Evolutionary conservation across 2,113 vertebrate genomes (phyloP), one percentile per base, ranked within the genome.

Genomic region (Salvator merianae): DNA sequence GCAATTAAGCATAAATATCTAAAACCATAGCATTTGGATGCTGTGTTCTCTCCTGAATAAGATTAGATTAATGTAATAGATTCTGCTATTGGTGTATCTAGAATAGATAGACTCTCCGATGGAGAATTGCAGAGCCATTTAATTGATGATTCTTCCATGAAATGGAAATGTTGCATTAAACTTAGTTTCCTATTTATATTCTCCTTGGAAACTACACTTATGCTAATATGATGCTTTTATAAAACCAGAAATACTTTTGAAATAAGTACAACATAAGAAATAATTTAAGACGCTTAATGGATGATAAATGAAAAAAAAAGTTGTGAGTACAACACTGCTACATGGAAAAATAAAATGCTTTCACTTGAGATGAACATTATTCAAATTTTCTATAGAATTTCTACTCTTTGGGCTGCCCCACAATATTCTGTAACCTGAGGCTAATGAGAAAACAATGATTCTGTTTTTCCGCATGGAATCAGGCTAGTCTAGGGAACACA

Each of bases 131-230:
- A 63, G 59, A 84, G 24, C 72, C 55, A 24, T 86, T 47, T 70
- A 75, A 82, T 68, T 76, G 53, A 77, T 40, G 2, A 59, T 40
- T 53, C 10, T 74, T 63, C 32, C 24, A 50, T 69, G 36, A 86
- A 84, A 30, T 47, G 84, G 34, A 86, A 77, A 32, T 82, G 22
- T 81, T 40, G 20, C 22, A 32, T 68, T n/a, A 36, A 84, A 79
- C 59, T 38, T 63, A 77, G 10, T 13, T 3, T 79, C 9, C 18
- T 86, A 72, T 50, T 84, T 12, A 89, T 40, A 69, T 71, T 28
- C n/a, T 88, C 1, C 3, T 79, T 70, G 53, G 40, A 83, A 50
- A 85, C 79, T 74, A 83, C 26, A 34, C 79, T 59, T 63, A n/a
- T 82, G 53, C 0, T 86, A 77, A 87, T 77, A 83, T 77, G 66